Evolutionary conservation across 1,140 invertebrate genomes (phyloP).

Genomic region (Achatina immaculata): DNA sequence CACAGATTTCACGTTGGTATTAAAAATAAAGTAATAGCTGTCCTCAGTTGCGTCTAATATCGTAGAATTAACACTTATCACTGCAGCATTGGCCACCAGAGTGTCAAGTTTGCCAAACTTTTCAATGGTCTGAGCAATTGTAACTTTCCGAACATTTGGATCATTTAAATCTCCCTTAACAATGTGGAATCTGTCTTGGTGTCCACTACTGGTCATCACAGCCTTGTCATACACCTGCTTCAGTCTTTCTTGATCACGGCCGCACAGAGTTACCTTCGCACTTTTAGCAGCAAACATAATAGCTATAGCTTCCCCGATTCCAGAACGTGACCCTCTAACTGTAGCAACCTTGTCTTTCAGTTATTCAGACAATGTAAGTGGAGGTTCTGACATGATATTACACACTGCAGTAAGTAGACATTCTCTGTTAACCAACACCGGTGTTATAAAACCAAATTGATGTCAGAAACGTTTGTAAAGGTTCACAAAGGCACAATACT

Average conservation of each 20-base stretch:
- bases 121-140: not conserved
- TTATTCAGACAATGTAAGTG: not conserved
- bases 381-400: too few species aligned
- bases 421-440: too few species aligned
- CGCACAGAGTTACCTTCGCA: not conserved
- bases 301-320: not conserved
- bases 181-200: not conserved
- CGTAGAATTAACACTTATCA: not conserved
- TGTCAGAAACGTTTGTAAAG: too few species aligned
- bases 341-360: not conserved
- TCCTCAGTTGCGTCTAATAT: not conserved
- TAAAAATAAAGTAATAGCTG: not conserved
- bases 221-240: not conserved
- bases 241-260: not conserved
- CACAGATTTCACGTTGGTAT: not conserved
- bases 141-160: not conserved
- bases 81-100: not conserved
- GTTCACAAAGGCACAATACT: too few species aligned
- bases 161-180: conserved; percentile 17
- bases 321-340: not conserved
- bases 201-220: not conserved
- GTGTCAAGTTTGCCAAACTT: conserved; percentile 11
- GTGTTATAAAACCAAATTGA: too few species aligned
- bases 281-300: not conserved
- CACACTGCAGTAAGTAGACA: too few species aligned